phyloP scores from a whole-genome alignment of 1,140 invertebrate species.

The Protaetia brevitarsis region DNA sequence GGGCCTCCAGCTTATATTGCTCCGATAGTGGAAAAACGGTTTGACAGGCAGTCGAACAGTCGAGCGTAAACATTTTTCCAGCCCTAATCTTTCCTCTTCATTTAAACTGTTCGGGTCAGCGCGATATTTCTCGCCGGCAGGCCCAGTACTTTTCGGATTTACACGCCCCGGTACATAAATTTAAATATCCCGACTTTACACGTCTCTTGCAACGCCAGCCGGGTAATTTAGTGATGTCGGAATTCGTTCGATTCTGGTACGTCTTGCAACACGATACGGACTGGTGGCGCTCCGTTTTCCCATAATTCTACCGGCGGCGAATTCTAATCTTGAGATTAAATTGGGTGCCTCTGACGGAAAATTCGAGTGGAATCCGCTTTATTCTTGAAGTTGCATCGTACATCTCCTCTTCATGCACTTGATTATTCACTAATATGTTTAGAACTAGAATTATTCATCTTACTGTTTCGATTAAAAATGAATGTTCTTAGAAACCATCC shows the following conservation, averaged over 20 bases:
- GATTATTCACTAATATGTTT: too few relatives aligned
- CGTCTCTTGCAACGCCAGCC: neutral
- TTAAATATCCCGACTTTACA: conserved; percentile 15
- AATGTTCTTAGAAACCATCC: too few relatives aligned
- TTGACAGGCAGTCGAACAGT: neutral
- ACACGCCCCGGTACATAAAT: conserved; percentile 18
- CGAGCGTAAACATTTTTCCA: neutral
- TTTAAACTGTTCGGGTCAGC: conserved; percentile 4
- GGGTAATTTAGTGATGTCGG: neutral
- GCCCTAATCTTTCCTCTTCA: neutral
- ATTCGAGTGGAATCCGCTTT: too few relatives aligned
- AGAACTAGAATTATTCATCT: too few relatives aligned
- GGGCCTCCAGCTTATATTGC: too few relatives aligned
- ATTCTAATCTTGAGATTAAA: neutral
- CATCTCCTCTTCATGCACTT: neutral
- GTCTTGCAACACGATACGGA: neutral
- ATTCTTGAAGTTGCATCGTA: too few relatives aligned
- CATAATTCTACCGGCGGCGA: neutral
- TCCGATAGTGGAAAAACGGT: too few relatives aligned
- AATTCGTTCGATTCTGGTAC: neutral
- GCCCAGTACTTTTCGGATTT: too few relatives aligned
- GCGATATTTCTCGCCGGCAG: neutral
- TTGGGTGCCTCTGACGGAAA: neutral
- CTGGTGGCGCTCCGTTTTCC: neutral
- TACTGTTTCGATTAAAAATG: too few relatives aligned